phyloP scores from a whole-genome alignment of 2,888 invertebrate genomes.

The Acronicta leporina region DNA sequence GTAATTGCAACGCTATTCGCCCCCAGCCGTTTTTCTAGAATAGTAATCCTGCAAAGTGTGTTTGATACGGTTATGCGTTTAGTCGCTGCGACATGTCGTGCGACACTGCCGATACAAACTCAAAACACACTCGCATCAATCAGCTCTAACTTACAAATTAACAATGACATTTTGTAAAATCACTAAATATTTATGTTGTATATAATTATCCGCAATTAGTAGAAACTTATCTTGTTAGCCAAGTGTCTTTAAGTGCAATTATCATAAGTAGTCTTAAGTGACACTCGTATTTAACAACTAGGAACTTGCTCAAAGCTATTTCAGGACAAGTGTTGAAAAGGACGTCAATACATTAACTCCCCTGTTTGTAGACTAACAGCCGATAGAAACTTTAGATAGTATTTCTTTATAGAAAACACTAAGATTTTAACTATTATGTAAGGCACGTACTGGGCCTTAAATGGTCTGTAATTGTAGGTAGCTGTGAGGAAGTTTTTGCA shows the following conservation, averaged over 20 bases:
- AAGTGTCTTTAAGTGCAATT: slow-evolving; percentile 39
- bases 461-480: slow-evolving; percentile 85
- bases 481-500: slow-evolving; percentile 78
- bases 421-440: slow-evolving; percentile 80
- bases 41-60: slow-evolving; percentile 65
- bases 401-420: slow-evolving; percentile 70
- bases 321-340: slow-evolving; percentile 49
- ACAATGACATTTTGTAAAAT: slow-evolving; percentile 19
- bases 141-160: slow-evolving; percentile 13
- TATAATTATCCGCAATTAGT: slow-evolving; percentile 27
- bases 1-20: slow-evolving; percentile 85
- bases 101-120: slow-evolving; percentile 23
- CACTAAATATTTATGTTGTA: slow-evolving; percentile 23
- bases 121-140: slow-evolving; percentile 27
- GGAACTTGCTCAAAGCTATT: slow-evolving; percentile 47
- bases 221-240: slow-evolving; percentile 29
- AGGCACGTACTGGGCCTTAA: slow-evolving; percentile 82
- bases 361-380: slow-evolving; percentile 50
- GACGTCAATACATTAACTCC: slow-evolving; percentile 48
- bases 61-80: slow-evolving; percentile 55
- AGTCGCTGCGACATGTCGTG: slow-evolving; percentile 19
- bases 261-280: slow-evolving; percentile 44
- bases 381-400: slow-evolving; percentile 58
- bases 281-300: slow-evolving; percentile 49
- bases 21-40: slow-evolving; percentile 82